Conservation (phyloP, 2,113 vertebrate species). For the Nycticebus coucang region DNA sequence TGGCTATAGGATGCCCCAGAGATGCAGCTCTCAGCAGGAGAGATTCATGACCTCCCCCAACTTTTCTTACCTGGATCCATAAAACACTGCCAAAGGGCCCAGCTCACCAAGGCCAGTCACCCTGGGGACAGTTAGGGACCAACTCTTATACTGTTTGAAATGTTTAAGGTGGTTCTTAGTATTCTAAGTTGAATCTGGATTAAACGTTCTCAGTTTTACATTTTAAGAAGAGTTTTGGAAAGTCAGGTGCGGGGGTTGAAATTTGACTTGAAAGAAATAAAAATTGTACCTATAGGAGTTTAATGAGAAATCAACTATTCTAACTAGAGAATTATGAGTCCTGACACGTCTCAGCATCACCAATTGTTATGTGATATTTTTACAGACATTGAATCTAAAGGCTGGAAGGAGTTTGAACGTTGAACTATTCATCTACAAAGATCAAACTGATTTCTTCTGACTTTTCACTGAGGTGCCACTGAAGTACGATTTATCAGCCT, state of each 20-base stretch:
- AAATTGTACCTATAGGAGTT: background rate
- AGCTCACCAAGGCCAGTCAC: accelerated
- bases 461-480: constrained; percentile 25
- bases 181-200: background rate
- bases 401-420: background rate
- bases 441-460: constrained; percentile 71
- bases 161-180: background rate
- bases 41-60: accelerated
- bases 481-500: constrained; percentile 60
- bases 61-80: background rate
- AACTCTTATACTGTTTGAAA: accelerated
- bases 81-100: accelerated
- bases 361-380: constrained; percentile 20
- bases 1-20: accelerated
- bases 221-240: background rate
- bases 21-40: too few species aligned
- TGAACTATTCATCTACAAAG: constrained; percentile 3
- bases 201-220: background rate
- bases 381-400: background rate
- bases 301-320: constrained; percentile 55
- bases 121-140: accelerated
- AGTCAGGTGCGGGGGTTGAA: background rate
- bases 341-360: background rate
- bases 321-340: background rate
- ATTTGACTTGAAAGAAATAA: background rate